Evolutionary conservation across 2,113 vertebrate species (phyloP).

Genomic region (Acanthisitta chloris): DNA sequence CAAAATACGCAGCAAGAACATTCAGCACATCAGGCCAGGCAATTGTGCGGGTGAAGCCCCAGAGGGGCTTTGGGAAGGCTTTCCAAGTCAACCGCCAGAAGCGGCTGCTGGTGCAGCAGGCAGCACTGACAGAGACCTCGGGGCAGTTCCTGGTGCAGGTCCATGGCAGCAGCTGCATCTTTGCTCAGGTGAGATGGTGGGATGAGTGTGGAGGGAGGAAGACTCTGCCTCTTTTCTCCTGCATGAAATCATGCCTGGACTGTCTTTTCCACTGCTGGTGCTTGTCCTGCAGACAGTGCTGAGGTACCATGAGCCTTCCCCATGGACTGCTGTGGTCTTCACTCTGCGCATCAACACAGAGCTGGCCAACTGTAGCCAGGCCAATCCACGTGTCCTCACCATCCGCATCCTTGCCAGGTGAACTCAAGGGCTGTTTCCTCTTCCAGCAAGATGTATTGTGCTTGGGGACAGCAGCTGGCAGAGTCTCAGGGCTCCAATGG

Average conservation of each 20-base stretch:
- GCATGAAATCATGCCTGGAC: neutral
- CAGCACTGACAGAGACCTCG: constrained; percentile 64
- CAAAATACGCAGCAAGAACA: constrained; percentile 72
- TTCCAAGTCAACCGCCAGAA: constrained; percentile 75
- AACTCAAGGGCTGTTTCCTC: neutral
- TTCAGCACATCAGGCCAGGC: constrained; percentile 55
- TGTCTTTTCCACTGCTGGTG: neutral
- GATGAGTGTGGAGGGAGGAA: rapidly evolving
- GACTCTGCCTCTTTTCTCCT: neutral
- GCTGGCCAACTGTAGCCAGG: constrained; percentile 27
- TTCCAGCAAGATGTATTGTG: neutral
- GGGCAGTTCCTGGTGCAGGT: constrained; percentile 72
- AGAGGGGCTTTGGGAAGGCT: constrained; percentile 21
- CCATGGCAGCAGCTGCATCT: constrained; percentile 72
- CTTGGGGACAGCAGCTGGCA: neutral
- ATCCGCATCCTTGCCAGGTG: neutral
- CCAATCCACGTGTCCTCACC: rapidly evolving
- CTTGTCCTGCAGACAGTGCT: neutral
- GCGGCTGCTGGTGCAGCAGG: constrained; percentile 80
- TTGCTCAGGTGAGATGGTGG: constrained; percentile 72
- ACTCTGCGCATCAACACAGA: constrained; percentile 5
- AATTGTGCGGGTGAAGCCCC: constrained; percentile 67
- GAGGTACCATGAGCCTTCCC: neutral
- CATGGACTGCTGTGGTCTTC: neutral
- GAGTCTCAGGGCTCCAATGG: neutral